phyloP scores from a whole-genome alignment of 2,888 invertebrate genomes.

The Polydrusus tereticollis region DNA sequence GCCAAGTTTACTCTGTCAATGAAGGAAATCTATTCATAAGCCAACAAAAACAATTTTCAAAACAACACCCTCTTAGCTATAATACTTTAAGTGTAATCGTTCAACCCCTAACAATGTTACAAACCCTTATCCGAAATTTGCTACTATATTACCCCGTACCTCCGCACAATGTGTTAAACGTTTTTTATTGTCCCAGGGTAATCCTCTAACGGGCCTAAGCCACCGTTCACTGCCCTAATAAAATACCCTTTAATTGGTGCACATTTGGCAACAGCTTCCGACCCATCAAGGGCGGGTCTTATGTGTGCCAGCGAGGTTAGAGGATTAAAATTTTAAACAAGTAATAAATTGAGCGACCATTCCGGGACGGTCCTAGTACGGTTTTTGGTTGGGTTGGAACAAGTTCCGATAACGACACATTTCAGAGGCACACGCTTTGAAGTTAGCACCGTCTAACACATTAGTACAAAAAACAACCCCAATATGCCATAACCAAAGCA shows the following conservation, averaged over 20 bases:
- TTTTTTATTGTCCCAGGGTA: conserved; percentile 22
- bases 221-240: conserved; percentile 29
- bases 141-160: conserved; percentile 3
- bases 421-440: too few species aligned
- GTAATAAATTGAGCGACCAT: too few species aligned
- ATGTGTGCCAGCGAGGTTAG: background rate
- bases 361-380: too few species aligned
- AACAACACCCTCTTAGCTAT: background rate
- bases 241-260: conserved; percentile 28
- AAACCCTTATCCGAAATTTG: conserved; percentile 1
- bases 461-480: too few species aligned
- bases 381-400: too few species aligned
- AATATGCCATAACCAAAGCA: too few species aligned
- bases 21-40: too few species aligned
- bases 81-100: background rate
- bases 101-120: conserved; percentile 7
- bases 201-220: conserved; percentile 15
- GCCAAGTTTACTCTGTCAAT: too few species aligned
- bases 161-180: conserved; percentile 27
- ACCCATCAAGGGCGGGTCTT: background rate
- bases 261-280: conserved; percentile 32
- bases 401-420: too few species aligned
- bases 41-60: background rate
- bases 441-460: too few species aligned
- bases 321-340: background rate